Base-by-base conservation (phyloP, 1,140 invertebrate genomes). In the Belonocnema kinseyi region DNA sequence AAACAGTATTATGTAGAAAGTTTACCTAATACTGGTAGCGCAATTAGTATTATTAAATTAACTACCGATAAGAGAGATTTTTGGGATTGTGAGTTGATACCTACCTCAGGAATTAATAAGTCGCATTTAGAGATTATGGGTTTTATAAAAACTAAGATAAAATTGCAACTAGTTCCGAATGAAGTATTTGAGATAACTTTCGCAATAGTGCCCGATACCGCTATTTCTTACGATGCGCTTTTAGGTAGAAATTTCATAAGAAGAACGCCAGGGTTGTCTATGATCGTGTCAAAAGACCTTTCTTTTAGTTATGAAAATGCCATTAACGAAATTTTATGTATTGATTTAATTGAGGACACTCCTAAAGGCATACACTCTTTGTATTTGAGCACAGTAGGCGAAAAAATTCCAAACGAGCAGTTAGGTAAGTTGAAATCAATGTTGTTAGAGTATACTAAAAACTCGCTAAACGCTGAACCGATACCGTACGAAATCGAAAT, bases 101-200 rank as follows among this genome's bases (percentile, higher is more conserved):
- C 26, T 26, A 3, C 3, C 3, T 26, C 26, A 26, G 58, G 58
- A 3, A 61, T 61, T 13, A 61, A 61, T 61, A 19, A 40, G 12
- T 61, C 58, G 6, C 58, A 13, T 33, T 61, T 61, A 33, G 16
- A 61, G 13, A 61, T 61, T 33, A 5, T 33, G 13, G 58, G 58
- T 4, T 61, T 61, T 33, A 33, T 61, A 14, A 14, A 61, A 61
- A 61, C 58, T 61, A 61, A 33, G 26, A 26, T 61, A 16, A 61
- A 61, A 61, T 61, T 61, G 4, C 21, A 61, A 61, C 16, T 61
- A 33, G 1, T 33, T 33, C 58, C 58, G 5, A 16, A 33, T 14
- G 58, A 61, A 33, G 21, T 61, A 12, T 61, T 61, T 33, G 21
- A 61, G 16, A 33, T 33, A 58, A 2, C 17, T 4, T 58, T 26